Base-by-base conservation (phyloP, 2,888 invertebrate species). In the Drosophila meridionalis region DNA sequence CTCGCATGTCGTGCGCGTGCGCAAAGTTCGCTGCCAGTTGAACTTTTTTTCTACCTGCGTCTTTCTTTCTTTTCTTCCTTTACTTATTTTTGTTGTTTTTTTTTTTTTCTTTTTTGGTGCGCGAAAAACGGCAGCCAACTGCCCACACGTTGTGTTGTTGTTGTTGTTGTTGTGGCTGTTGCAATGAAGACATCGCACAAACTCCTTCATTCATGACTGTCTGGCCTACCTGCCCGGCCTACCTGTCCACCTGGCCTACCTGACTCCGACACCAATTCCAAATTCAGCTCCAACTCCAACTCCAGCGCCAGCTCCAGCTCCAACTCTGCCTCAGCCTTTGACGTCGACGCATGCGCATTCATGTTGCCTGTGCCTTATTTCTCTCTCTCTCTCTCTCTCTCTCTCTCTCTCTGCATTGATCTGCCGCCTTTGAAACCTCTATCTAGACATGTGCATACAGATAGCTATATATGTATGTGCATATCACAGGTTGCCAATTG, bases 1-100 rank as follows among this genome's bases (percentile, higher is more conserved):
- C 43, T 75, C 86, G 81, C 84, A 83, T 70, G 89, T 83, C 75
- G 76, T 88, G 80, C 85, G 85, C 85, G 85, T 85, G 85, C 85
- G 83, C 78, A 71, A 72, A 73, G 75, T 70, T 79, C 76, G 80
- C 70, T 56, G 59, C 34, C 58, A 60, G 30, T 63, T 62, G 52
- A 40, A 28, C 43, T 63, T 62, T 57, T 62, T 50, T 42, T 45
- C 28, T 34, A 11, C 20, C 32, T 6, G 32, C 6, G 40, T 47
- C 47, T 47, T 47, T 65, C 14, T 42, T 45, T 66, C 48, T 52
- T 55, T 34, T 58, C 32, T 58, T 45, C 26, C 8, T 36, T 32
- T 50, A 28, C 50, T 48, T 20, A 20, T 20, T 20, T 20, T 20
- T 20, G 20, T 20, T 20, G 20, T 20, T 20, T 20, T 20, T 59